phyloP scores from a whole-genome alignment of 2,797 vertebrate genomes.

The Sebastes nivosus region DNA sequence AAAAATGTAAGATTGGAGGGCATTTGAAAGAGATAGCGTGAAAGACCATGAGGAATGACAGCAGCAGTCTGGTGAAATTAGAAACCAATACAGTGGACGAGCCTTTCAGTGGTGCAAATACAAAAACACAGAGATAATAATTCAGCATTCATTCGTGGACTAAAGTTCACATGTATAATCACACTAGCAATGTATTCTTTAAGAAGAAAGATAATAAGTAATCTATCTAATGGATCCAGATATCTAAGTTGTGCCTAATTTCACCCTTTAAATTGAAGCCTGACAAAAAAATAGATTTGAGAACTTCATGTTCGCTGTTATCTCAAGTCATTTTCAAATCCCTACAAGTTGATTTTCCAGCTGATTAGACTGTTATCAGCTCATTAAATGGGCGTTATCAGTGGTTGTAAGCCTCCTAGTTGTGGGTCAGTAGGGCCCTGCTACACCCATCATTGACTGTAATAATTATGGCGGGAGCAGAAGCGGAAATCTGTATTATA shows the following conservation, averaged over 20 bases:
- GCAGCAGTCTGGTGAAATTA: slow-evolving; percentile 34
- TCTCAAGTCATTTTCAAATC: neutral
- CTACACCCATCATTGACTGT: too few species aligned
- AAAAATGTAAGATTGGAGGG: slow-evolving; percentile 18
- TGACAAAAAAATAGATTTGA: neutral
- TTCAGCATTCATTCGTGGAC: too few species aligned
- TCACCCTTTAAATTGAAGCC: neutral
- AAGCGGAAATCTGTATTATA: too few species aligned
- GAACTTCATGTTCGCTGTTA: neutral
- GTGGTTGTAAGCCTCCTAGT: too few species aligned
- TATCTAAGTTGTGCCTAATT: neutral
- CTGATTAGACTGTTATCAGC: too few species aligned
- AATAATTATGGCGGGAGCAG: too few species aligned
- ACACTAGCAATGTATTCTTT: neutral
- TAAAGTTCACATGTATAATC: neutral
- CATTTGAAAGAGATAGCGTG: slow-evolving; percentile 26
- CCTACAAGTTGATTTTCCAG: too few species aligned
- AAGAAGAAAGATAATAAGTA: neutral
- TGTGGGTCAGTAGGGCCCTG: too few species aligned
- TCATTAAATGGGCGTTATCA: too few species aligned
- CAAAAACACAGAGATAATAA: neutral
- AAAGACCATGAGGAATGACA: slow-evolving; percentile 38
- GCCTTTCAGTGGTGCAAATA: neutral
- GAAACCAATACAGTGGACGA: slow-evolving; percentile 15
- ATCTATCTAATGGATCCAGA: neutral